Percentiles rank a stretch among this genome's conserved stretches.
These are phyloP conservation scores for Falco columbarius DNA, from an alignment of 2,797 vertebrate genomes.

Conservation along the genomic window DNA sequence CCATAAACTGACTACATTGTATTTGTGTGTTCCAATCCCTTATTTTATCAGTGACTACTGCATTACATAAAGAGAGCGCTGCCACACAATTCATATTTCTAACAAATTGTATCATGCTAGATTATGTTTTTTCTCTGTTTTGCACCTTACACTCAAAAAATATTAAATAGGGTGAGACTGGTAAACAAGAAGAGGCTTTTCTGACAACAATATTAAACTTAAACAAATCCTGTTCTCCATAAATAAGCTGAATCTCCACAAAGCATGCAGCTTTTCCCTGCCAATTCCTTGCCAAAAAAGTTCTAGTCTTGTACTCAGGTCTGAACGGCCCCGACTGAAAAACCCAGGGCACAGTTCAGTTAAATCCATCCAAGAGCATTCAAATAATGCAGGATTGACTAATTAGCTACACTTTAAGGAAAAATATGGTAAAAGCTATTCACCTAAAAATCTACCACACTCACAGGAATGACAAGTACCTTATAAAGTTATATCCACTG, in stretches of 20 bases:
- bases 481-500: background rate
- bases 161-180: slow-evolving; percentile 41
- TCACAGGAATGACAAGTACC: background rate
- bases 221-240: slow-evolving; percentile 29
- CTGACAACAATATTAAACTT: slow-evolving; percentile 39
- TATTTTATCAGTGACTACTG: slow-evolving; percentile 63
- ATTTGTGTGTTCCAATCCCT: slow-evolving; percentile 48
- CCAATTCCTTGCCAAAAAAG: background rate
- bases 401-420: background rate
- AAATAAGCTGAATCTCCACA: background rate
- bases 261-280: background rate
- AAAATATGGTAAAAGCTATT: background rate
- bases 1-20: background rate
- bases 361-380: background rate
- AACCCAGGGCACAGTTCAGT: background rate
- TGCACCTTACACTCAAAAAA: slow-evolving; percentile 48
- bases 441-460: background rate
- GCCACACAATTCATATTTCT: slow-evolving; percentile 29
- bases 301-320: background rate
- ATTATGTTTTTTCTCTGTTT: slow-evolving; percentile 47
- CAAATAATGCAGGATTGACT: background rate
- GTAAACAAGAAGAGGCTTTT: slow-evolving; percentile 46
- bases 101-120: slow-evolving; percentile 41
- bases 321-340: background rate
- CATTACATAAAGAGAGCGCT: slow-evolving; percentile 49